Base-by-base conservation (phyloP, 2,113 vertebrate species). In the Rhinoderma darwinii region DNA sequence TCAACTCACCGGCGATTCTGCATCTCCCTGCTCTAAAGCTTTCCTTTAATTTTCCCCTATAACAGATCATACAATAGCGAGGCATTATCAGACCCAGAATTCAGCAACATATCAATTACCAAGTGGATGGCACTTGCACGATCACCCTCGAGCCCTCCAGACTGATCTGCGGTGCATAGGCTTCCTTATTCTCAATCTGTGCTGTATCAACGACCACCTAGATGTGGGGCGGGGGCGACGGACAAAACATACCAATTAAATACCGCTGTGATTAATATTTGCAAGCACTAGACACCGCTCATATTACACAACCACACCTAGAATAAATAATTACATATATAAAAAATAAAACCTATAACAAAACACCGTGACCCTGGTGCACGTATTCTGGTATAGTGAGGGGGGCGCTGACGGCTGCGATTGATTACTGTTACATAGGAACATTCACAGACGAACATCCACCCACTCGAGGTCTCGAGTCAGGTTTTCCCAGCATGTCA, bases 161-260 rank as follows among this genome's bases (percentile, higher is more conserved):
- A 91, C 96, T 97, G 90, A 99, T 99, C 89, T 99, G 98, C 50
- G 98, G 98, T 80, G 98, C 98, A 5, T 99, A 99, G 5, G 97
- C 96, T 94, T 99, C 98, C 93, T 98, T 98, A 92, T 99, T 99
- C 93, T 99, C 98, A 88, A 98, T 98, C 93, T 99, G 97, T 84
- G 98, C 98, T 0, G 98, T 99, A 89, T 99, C 98, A 80, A 99
- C 98, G 89, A 99, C 98, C 92, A 99, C 98, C 98, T 82, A 44
- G 7, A n/a, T 99, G 47, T 47, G 44, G 44, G 44, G 35, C 2
- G 5, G 18, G 12, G 30, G 63, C 1, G 17, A 25, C 1, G n/a
- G 2, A 82, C 6, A 32, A 59, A 2, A 9, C 2, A 37, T 7
- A 35, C 1, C 17, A 37, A 9, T 32, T 5, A 32, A 4, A 66